These are phyloP conservation scores for Triplophysa yarkandensis DNA, from an alignment of 2,797 vertebrate genomes.

Conservation along the genomic window DNA sequence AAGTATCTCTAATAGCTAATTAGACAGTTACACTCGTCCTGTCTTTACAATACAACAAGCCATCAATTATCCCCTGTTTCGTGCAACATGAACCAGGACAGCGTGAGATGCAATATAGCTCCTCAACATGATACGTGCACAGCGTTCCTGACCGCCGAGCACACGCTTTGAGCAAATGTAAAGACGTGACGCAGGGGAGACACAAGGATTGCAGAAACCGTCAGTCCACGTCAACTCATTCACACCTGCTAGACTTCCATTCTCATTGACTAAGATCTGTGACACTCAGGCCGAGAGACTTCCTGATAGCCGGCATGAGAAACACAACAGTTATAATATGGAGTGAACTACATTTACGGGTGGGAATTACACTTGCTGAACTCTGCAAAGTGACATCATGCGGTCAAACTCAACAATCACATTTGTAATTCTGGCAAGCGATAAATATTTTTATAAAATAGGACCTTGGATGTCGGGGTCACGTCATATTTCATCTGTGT, in stretches of 20 bases:
- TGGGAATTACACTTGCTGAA: conserved; percentile 18
- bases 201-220: conserved; percentile 59
- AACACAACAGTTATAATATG: not conserved
- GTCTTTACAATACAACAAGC: conserved; percentile 70
- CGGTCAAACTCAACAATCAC: conserved; percentile 8
- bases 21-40: conserved; percentile 67
- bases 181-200: conserved; percentile 50
- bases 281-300: conserved; percentile 11
- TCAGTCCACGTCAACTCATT: conserved; percentile 73
- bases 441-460: conserved; percentile 15
- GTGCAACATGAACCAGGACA: conserved; percentile 69
- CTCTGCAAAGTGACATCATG: conserved; percentile 6
- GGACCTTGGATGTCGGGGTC: conserved; percentile 14
- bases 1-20: conserved; percentile 69
- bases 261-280: conserved; percentile 7
- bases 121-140: conserved; percentile 72
- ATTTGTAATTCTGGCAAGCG: conserved; percentile 2
- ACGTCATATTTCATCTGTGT: conserved; percentile 10
- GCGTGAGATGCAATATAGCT: conserved; percentile 70
- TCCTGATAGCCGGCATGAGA: not conserved
- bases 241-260: conserved; percentile 68
- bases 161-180: conserved; percentile 19
- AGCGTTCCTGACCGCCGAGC: conserved; percentile 15
- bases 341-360: not conserved
- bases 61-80: conserved; percentile 76